Evolutionary conservation across 2,888 invertebrate species (phyloP), one percentile per base, ranked within the genome.

Genomic region (Diplazon laetatorius): DNA sequence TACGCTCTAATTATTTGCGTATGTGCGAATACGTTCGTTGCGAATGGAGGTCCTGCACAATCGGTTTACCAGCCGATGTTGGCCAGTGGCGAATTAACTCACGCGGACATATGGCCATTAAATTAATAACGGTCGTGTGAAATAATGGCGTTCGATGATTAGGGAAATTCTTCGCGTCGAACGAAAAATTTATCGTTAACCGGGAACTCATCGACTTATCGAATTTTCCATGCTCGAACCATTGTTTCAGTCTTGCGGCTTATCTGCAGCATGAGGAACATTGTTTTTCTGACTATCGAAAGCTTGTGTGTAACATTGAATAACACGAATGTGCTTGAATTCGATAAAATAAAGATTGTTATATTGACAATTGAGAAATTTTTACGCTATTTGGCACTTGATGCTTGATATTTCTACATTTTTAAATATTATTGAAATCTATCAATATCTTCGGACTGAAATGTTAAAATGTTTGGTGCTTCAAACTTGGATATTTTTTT

Each of bases 61-160:
- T 89, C 88, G 88, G 89, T 89, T 88, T 87, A 82, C 83, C 85
- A 84, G 76, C 78, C 72, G 63, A 79, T 76, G 78, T 30, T 76
- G 76, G n/a, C 63, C 68, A 57, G 83, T 80, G 82, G 87, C 85
- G 87, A 89, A 89, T 89, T 88, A 89, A 86, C 83, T 84, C 80
- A 63, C 83, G 83, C 83, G 80, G 82, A 82, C 85, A 84, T 85
- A 87, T 84, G 84, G 82, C 82, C 87, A 85, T 89, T 88, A 89
- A 89, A 89, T 88, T 90, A 89, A 90, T 89, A 88, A 88, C 86
- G 85, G 84, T 85, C 89, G 85, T 89, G 83, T 22, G 84, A 81
- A 87, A 89, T 89, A 89, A 90, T 88, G 86, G 85, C 84, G 82
- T 85, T 85, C 87, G 87, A 89, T 89, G 89, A 90, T 90, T 89